Evolutionary conservation across 2,113 vertebrate species (phyloP), one percentile per base, ranked within the genome.

Genomic region (Rattus rattus): DNA sequence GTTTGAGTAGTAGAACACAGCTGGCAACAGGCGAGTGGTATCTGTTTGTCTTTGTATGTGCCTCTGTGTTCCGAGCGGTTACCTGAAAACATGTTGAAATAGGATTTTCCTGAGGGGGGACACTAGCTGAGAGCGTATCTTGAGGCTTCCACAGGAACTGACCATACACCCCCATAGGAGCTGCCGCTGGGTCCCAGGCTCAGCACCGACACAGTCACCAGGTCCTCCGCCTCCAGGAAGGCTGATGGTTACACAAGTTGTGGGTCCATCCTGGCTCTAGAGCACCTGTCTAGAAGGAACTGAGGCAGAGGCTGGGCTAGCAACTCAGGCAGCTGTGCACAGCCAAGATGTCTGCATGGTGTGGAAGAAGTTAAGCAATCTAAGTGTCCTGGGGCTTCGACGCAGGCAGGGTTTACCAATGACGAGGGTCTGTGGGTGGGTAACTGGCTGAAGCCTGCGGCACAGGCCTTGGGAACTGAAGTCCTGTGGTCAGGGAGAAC

Each of bases 171-270:
- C 24, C 43, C 52, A 30, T 7, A 0, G 65, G 36, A 33, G 13
- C 65, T 17, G 30, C 54, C 70, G 33, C 52, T 89, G 54, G 65
- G 11, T 94, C 49, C 26, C 6, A 16, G 65, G 10, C 8, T 4
- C 4, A 19, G 20, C 14, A 36, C 3, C 1, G n/a, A 43, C 2
- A 11, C 7, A 30, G 43, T 26, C 4, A 5, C 9, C 22, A 36
- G 69, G 47, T n/a, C 24, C 77, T 63, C 56, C 24, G 59, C 56
- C 56, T 28, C 28, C 19, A 20, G 84, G 65, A 86, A 69, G 43
- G 79, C 16, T 10, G 11, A 9, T 14, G 56, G 80, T 39, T 7
- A 13, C 52, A 49, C 24, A 39, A 63, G 22, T 39, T 1, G 1
- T 16, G 49, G n/a, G 11, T 9, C 17, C 3, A 0, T 1, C 4